Conservation (phyloP, 2,797 vertebrate species). For the Falco biarmicus region DNA sequence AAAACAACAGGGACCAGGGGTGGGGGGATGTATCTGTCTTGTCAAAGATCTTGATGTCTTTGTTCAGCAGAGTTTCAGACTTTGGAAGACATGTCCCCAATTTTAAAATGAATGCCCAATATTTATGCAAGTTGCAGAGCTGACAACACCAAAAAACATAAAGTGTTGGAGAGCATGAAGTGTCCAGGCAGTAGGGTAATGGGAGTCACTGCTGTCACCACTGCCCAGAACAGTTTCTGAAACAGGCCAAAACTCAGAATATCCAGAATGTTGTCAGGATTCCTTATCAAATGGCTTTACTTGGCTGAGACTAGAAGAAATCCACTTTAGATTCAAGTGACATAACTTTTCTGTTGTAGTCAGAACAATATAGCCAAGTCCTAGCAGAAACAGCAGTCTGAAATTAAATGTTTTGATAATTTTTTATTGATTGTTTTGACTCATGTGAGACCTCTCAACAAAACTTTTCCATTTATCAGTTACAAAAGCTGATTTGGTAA, state of each 20-base stretch:
- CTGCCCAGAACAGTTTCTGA: neutral
- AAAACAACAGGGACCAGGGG: neutral
- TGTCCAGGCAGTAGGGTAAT: neutral
- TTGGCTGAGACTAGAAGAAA: neutral
- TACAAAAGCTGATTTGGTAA: neutral
- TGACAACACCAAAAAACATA: neutral
- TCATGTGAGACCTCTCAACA: neutral
- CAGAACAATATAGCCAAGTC: neutral
- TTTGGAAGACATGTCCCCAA: neutral
- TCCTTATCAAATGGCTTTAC: neutral
- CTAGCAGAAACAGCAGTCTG: neutral
- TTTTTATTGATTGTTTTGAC: neutral
- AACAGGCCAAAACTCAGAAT: neutral
- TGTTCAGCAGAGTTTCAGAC: neutral
- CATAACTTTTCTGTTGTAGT: neutral
- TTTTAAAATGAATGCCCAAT: neutral
- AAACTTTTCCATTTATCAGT: neutral
- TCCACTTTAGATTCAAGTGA: neutral
- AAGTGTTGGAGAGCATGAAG: neutral
- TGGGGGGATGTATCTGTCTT: neutral
- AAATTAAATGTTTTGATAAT: neutral
- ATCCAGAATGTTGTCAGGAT: neutral
- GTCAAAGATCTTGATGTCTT: neutral
- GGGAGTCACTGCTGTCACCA: fast-evolving
- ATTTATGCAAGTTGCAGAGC: neutral